phyloP scores from a whole-genome alignment of 2,797 vertebrate species.

The Myotis findleyi region DNA sequence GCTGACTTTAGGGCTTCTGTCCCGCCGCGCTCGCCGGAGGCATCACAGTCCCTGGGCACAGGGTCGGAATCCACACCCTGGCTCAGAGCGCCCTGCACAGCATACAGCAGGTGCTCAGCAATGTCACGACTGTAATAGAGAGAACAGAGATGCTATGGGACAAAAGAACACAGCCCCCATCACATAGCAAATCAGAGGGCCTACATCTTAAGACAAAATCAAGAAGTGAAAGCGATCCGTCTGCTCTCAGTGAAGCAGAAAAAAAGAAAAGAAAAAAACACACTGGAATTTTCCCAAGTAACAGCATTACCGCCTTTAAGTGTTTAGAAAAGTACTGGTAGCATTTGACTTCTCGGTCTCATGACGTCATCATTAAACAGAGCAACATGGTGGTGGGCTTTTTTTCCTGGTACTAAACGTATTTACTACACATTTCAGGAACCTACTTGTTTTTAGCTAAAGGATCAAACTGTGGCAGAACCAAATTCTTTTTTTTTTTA shows the following conservation, averaged over 20 bases:
- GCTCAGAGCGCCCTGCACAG: too few species aligned
- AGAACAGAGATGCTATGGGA: neutral
- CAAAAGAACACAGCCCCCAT: neutral
- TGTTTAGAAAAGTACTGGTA: neutral
- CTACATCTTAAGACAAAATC: neutral
- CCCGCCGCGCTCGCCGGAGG: neutral
- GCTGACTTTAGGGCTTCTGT: neutral
- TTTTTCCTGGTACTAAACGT: neutral
- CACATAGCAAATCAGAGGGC: neutral
- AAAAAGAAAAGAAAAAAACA: neutral
- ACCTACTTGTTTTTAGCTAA: neutral
- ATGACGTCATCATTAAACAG: neutral
- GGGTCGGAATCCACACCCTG: neutral
- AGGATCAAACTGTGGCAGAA: neutral
- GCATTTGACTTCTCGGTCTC: neutral
- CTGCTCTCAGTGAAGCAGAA: neutral
- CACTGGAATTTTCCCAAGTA: neutral
- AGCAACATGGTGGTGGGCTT: neutral
- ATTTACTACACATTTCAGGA: neutral
- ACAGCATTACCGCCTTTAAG: neutral
- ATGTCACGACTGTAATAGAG: accelerated
- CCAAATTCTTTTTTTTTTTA: too few species aligned
- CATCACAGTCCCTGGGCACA: neutral
- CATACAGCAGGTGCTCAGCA: accelerated
- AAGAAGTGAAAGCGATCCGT: neutral